Evolutionary conservation across 2,113 vertebrate species (phyloP).

Genomic region (Elephantulus edwardii): DNA sequence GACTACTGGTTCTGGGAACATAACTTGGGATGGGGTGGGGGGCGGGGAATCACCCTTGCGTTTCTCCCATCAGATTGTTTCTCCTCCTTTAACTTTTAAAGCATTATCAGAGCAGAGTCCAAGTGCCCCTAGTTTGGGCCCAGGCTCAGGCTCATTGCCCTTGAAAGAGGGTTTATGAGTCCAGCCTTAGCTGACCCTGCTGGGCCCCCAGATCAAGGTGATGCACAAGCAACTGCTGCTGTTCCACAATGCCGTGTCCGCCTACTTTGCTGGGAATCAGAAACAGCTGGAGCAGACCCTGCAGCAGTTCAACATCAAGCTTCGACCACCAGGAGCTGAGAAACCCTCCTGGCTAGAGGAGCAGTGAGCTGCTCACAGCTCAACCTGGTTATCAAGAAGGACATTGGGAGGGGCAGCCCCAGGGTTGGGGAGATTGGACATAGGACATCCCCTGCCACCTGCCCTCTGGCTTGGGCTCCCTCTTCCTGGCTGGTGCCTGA

Average conservation of each 20-base stretch:
- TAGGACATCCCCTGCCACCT: conserved; percentile 62
- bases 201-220: conserved; percentile 92
- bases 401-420: conserved; percentile 57
- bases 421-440: conserved; percentile 67
- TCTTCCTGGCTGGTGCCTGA: conserved; percentile 57
- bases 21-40: conserved; percentile 46
- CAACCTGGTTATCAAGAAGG: conserved; percentile 57
- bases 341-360: conserved; percentile 99
- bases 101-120: conserved; percentile 37
- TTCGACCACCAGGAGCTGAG: conserved; percentile 92
- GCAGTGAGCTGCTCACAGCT: conserved; percentile 85
- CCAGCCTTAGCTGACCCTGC: conserved; percentile 62
- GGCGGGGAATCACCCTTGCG: not conserved
- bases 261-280: conserved; percentile 98
- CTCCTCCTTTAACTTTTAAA: conserved; percentile 41
- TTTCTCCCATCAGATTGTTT: conserved; percentile 31
- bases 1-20: not conserved
- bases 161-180: conserved; percentile 56
- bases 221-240: conserved; percentile 99
- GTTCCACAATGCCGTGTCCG: conserved; percentile 97
- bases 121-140: not conserved
- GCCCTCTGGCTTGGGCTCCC: conserved; percentile 69
- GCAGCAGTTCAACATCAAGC: conserved; percentile 97
- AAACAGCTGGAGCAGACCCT: conserved; percentile 97
- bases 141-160: not conserved